These are phyloP conservation scores for Drosophila fungiperda DNA, from an alignment of 2,888 invertebrate species.

Conservation along the genomic window DNA sequence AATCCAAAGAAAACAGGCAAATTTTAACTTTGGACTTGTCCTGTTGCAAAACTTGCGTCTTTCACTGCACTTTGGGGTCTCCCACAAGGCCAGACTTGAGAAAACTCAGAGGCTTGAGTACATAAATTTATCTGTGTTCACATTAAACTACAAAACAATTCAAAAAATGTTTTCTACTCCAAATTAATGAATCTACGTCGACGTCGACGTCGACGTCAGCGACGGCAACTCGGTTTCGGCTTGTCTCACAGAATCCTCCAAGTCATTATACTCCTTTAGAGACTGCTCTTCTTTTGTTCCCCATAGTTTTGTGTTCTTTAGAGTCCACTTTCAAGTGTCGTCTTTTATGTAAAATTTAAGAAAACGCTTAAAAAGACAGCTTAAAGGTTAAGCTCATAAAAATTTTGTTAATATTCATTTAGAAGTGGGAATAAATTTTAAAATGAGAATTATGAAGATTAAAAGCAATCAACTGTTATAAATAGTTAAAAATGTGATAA, in stretches of 20 bases:
- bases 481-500: neutral
- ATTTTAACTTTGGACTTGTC: slow-evolving; percentile 44
- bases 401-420: neutral
- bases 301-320: neutral
- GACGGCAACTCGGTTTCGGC: slow-evolving; percentile 6
- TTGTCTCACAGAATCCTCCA: neutral
- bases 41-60: slow-evolving; percentile 16
- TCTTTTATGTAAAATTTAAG: neutral
- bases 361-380: neutral
- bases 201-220: slow-evolving; percentile 37
- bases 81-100: slow-evolving; percentile 52
- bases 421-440: neutral
- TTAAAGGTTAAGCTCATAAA: neutral
- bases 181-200: slow-evolving; percentile 77
- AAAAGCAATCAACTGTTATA: neutral
- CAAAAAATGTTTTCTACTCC: slow-evolving; percentile 69
- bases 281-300: neutral
- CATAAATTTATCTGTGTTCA: slow-evolving; percentile 74
- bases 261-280: slow-evolving; percentile 1
- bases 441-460: neutral
- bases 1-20: slow-evolving; percentile 72
- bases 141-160: slow-evolving; percentile 74
- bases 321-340: neutral
- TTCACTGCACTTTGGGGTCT: slow-evolving; percentile 37
- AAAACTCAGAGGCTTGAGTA: slow-evolving; percentile 63